Conservation (phyloP, 1,140 invertebrate species). For the Drosophila tani region DNA sequence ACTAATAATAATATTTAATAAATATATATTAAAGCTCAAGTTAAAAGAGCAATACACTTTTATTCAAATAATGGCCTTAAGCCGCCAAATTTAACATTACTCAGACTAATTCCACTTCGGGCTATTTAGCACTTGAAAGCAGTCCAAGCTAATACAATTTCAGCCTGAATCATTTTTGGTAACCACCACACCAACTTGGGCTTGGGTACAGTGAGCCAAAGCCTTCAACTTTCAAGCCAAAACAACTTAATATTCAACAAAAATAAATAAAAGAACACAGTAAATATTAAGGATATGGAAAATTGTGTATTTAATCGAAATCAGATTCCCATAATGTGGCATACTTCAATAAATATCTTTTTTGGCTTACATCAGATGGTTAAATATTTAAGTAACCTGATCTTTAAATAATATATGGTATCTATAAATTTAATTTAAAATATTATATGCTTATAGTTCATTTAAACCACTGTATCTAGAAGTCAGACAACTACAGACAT, state of each 20-base stretch:
- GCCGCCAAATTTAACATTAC: background rate
- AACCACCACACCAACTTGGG: background rate
- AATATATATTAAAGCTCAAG: too few species aligned
- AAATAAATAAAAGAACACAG: background rate
- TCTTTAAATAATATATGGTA: too few species aligned
- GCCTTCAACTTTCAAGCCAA: rapidly evolving
- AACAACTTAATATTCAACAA: background rate
- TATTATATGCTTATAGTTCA: background rate
- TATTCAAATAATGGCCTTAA: too few species aligned
- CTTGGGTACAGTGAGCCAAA: constrained; percentile 10
- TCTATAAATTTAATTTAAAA: background rate
- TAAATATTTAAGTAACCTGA: background rate
- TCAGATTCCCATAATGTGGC: background rate
- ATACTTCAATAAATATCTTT: background rate
- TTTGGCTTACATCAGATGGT: too few species aligned
- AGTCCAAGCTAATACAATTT: constrained; percentile 19
- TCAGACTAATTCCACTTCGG: background rate
- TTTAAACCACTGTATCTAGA: background rate
- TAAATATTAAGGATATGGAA: too few species aligned
- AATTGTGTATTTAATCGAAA: too few species aligned
- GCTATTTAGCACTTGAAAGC: constrained; percentile 16
- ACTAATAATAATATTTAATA: too few species aligned
- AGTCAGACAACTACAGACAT: background rate
- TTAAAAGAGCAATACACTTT: too few species aligned
- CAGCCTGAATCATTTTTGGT: constrained; percentile 4